These are phyloP conservation scores for Pholis gunnellus DNA, from an alignment of 2,113 vertebrate species.

Conservation along the genomic window DNA sequence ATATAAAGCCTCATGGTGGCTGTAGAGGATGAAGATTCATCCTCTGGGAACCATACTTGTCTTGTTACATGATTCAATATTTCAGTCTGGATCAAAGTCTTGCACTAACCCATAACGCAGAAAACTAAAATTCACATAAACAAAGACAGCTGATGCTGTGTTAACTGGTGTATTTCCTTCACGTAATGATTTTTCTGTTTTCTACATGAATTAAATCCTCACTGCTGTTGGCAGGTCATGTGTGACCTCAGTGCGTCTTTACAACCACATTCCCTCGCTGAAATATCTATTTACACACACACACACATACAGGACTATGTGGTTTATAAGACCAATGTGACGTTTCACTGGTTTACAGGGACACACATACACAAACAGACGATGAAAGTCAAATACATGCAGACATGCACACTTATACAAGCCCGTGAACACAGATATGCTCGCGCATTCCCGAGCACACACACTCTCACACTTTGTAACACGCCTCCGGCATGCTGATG, in stretches of 20 bases:
- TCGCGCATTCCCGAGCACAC: background rate
- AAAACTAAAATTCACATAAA: background rate
- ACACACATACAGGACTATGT: too few relatives aligned
- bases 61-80: too few relatives aligned
- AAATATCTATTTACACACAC: background rate
- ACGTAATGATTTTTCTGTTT: too few relatives aligned
- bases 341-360: background rate
- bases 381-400: too few relatives aligned
- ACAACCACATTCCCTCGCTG: background rate
- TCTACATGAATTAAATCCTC: too few relatives aligned
- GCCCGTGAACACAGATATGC: fast-evolving
- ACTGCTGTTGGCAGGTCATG: background rate
- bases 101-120: too few relatives aligned
- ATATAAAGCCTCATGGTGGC: too few relatives aligned
- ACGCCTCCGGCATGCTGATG: background rate
- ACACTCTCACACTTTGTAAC: background rate
- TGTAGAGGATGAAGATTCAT: background rate
- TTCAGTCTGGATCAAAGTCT: too few relatives aligned
- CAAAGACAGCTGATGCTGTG: background rate
- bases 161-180: background rate
- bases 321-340: too few relatives aligned
- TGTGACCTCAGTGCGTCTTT: background rate
- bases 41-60: background rate
- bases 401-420: too few relatives aligned
- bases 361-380: background rate